Base-by-base conservation (phyloP, 2,113 vertebrate species). In the Marmota monax region DNA sequence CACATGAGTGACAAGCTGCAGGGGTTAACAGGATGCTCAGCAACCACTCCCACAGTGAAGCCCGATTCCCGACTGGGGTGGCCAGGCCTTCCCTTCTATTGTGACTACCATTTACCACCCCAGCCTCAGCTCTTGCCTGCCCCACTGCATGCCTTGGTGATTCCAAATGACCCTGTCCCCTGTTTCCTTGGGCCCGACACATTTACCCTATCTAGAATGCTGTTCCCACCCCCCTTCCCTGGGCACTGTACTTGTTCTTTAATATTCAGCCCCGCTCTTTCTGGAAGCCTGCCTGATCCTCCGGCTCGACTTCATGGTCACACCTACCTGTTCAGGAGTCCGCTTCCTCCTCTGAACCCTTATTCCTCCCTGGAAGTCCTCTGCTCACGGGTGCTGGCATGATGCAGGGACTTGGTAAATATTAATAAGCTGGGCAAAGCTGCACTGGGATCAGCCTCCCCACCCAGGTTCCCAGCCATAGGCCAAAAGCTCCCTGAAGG, bases 271-370 rank as follows among this genome's bases (percentile, higher is more conserved):
- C 51, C 0, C 20, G 4, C 92, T 88, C 42, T 73, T 69, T 78
- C 80, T 29, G 77, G 89, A 94, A 94, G 42, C 69, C 95, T 42
- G 42, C 78, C 78, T 65, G 74, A 45, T 58, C 74, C n/a, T 82
- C 42, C 6, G 0, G 22, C 32, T 76, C 20, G 79, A 29, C 58
- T 17, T 6, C 27, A 27, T 2, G 16, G 14, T 73, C 93, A n/a
- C 2, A 12, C 61, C 42, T 20, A 22, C 58, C 32, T 63, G n/a
- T 13, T 48, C 80, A 69, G 34, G 63, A 42, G 27, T 37, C 83
- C 48, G 16, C 61, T 78, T 78, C 61, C 42, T 96, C 77, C 51
- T 2, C 1, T 0, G 14, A 61, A 14, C 32, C 56, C 5, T 69
- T 4, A 0, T 29, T 73, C 12, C 29, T 67, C 16, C 25, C 5